Base-by-base conservation (phyloP, 1,140 invertebrate genomes). In the Solenopsis fugax region DNA sequence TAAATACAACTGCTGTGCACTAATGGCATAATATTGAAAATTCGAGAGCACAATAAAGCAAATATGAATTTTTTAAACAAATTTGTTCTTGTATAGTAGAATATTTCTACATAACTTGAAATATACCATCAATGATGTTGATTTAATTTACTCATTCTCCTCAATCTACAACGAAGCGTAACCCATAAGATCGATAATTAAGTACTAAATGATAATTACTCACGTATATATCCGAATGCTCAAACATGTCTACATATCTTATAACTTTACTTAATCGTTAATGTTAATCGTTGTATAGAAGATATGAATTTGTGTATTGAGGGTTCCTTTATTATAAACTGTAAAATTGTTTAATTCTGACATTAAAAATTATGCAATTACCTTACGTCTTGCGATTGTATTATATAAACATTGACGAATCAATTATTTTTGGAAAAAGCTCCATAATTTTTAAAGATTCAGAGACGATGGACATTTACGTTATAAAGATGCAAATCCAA, bases 351-450 rank as follows among this genome's bases (percentile, higher is more conserved):
- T 56, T 56, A 73, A 41, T 37, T 73, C n/a, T 52, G 29, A 24
- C 24, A 58, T 60, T 21, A 60, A 60, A 48, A 76, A 76, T 62
- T 45, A 29, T 77, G 13, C n/a, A 37, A 16, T n/a, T n/a, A n/a
- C n/a, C n/a, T n/a, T n/a, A n/a, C n/a, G n/a, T n/a, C n/a, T n/a
- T n/a, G n/a, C n/a, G n/a, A n/a, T n/a, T 37, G 34, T 10, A 34
- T 24, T 73, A 10, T 5, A 37, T 24, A 54, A 24, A 69, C 21
- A 18, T 54, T n/a, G 5, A 37, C 3, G 0, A 54, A 73, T 21
- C 18, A 56, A 34, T 52, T 54, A 52, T n/a, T 54, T 34, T 34
- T 16, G 4, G 7, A 71, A 29, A 34, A 50, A 41, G 21, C 4
- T 29, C 2, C 9, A 52, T 52, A 52, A 71, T 50, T 71, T 18